These are phyloP conservation scores for Acrobasis consociella DNA, from an alignment of 2,888 invertebrate genomes.

Conservation along the genomic window DNA sequence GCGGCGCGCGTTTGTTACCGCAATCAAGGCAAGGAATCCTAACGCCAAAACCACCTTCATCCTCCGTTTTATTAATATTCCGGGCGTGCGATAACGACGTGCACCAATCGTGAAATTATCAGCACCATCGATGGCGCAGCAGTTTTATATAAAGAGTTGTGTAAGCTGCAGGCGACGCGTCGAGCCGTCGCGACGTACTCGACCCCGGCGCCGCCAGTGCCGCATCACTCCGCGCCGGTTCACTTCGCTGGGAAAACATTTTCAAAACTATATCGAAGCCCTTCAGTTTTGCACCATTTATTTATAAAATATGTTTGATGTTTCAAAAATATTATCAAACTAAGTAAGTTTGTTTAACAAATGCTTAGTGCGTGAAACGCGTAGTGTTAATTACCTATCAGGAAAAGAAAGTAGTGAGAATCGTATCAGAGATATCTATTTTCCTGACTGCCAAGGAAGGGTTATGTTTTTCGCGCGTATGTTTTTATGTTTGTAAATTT, in stretches of 20 bases:
- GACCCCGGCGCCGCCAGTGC: conserved; percentile 9
- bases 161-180: conserved; percentile 72
- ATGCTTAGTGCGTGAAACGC: background rate
- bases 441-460: no score
- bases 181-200: conserved; percentile 40
- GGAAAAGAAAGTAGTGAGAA: no score
- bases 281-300: background rate
- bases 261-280: background rate
- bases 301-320: background rate
- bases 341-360: background rate
- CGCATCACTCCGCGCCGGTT: background rate
- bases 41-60: conserved; percentile 66
- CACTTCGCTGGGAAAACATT: conserved; percentile 43
- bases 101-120: conserved; percentile 66
- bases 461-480: no score
- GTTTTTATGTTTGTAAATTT: no score
- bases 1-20: conserved; percentile 56
- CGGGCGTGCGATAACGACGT: conserved; percentile 48
- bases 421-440: no score
- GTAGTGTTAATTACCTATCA: no score
- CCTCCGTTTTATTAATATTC: conserved; percentile 40
- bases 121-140: conserved; percentile 66
- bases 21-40: conserved; percentile 53
- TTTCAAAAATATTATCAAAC: background rate
- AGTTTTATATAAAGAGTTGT: conserved; percentile 80